A percentile compares a stretch with the other conserved stretches of the same genome.
Evolutionary conservation across 2,113 vertebrate species (phyloP).

Genomic region (Salvelinus fontinalis): DNA sequence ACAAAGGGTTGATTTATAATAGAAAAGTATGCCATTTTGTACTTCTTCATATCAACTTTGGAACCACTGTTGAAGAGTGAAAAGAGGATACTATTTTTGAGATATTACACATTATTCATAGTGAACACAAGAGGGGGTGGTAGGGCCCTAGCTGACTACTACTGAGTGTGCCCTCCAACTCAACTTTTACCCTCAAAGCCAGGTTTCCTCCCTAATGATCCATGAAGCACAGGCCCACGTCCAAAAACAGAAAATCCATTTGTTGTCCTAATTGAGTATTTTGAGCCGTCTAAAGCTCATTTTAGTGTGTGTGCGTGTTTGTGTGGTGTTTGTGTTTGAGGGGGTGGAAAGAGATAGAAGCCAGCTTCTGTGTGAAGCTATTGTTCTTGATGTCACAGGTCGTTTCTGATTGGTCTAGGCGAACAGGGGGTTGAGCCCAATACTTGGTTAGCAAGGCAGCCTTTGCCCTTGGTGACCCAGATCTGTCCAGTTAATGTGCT

Average conservation of each 20-base stretch:
- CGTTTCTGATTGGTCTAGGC: no score
- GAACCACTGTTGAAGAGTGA: neutral
- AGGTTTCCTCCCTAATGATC: slow-evolving; percentile 1
- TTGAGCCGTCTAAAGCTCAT: neutral
- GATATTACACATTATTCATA: neutral
- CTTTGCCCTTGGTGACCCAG: no score
- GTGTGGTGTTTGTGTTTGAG: neutral
- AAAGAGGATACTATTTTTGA: neutral
- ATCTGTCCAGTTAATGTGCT: no score
- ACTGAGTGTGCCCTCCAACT: neutral
- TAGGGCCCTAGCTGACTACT: neutral
- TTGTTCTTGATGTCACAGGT: no score
- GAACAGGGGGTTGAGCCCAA: no score
- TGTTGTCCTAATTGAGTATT: neutral
- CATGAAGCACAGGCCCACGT: neutral
- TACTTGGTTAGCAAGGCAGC: no score
- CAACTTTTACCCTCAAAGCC: neutral
- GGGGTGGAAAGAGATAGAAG: no score
- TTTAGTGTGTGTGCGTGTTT: neutral
- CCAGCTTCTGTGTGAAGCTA: no score
- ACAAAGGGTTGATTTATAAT: no score
- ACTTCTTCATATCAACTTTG: no score
- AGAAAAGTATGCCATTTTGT: no score
- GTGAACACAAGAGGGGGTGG: neutral
- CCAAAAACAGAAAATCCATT: neutral